Base-by-base conservation (phyloP, 2,888 invertebrate species). In the Aleiodes leptofemur region DNA sequence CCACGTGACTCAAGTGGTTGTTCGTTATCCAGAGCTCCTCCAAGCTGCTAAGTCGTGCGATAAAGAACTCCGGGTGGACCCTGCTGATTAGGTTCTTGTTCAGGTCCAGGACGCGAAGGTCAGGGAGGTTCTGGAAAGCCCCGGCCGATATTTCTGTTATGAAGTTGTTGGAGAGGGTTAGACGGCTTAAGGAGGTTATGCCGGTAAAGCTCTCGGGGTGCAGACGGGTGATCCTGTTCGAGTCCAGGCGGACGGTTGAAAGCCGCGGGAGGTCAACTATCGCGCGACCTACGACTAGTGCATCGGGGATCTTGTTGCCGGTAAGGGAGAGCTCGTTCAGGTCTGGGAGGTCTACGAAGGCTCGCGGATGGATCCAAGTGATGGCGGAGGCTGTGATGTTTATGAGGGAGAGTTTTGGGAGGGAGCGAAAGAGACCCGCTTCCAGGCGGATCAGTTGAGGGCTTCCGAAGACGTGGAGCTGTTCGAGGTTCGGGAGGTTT, bases 21-120 rank as follows among this genome's bases (percentile, higher is more conserved):
- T 94, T 92, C 71, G 94, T 93, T 48, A 96, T 90, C 89, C 93
- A 94, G 6, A 97, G 89, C 85, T 95, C 96, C 87, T 97, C 95
- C 38, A 96, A 91, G 3, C 94, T 94, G 83, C 93, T 94, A 0
- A 94, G 94, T 77, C 94, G 92, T 94, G 95, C 14, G 23, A 95
- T 89, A 88, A 96, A 95, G 73, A 96, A 95, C 87, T 96, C 95
- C 0, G 96, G 95, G 82, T 96, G 96, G 69, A 97, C 93, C 82
- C 94, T 92, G 70, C 93, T 92, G 61, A 97, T 92, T 72, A 92
- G 91, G 86, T 97, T 97, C 81, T 94, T 92, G 86, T 95, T 96
- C 78, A 97, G 90, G 87, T 96, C 95, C 13, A 96, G 91, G 14
- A 92, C 92, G 83, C 93, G 92, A 75, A 96, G 87, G 77, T 92